Evolutionary conservation across 2,113 vertebrate species (phyloP).

Genomic region (Chunga burmeisteri): DNA sequence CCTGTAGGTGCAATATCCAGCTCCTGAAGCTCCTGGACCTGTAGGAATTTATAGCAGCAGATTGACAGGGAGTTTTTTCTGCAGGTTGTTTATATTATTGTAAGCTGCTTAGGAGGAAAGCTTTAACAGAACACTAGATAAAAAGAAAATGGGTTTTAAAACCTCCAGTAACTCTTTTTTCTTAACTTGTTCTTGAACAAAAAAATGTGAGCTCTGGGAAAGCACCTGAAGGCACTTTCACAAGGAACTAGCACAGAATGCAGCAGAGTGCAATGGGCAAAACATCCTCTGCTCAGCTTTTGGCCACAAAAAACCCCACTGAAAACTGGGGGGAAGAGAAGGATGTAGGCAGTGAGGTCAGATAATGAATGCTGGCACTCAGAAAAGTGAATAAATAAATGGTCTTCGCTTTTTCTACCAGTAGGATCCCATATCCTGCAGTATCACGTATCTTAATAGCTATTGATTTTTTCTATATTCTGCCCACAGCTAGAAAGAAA

Average conservation of each 20-base stretch:
- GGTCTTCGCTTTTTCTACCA: not conserved
- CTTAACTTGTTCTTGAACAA: conserved; percentile 55
- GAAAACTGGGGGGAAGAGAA: not conserved
- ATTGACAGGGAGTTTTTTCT: conserved; percentile 56
- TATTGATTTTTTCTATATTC: conserved; percentile 53
- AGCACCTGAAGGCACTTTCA: conserved; percentile 29
- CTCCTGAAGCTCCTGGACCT: conserved; percentile 49
- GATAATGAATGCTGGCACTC: not conserved
- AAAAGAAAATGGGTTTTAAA: conserved; percentile 67
- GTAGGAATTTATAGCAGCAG: conserved; percentile 49
- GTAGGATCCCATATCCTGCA: not conserved
- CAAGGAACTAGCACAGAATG: not conserved
- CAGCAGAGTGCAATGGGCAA: not conserved
- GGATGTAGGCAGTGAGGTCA: not conserved
- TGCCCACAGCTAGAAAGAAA: conserved; percentile 16
- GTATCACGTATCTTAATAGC: conserved; percentile 4
- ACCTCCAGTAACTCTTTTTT: conserved; percentile 59
- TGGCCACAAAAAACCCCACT: not conserved
- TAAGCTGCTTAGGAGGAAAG: conserved; percentile 68
- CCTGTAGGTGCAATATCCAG: conserved; percentile 41
- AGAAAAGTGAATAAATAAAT: not conserved
- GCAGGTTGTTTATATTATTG: conserved; percentile 65
- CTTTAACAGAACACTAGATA: conserved; percentile 59
- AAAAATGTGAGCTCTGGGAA: conserved; percentile 15
- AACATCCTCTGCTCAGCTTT: not conserved